These are phyloP conservation scores for Plemyria rubiginata DNA, from an alignment of 2,888 invertebrate species.

Conservation along the genomic window DNA sequence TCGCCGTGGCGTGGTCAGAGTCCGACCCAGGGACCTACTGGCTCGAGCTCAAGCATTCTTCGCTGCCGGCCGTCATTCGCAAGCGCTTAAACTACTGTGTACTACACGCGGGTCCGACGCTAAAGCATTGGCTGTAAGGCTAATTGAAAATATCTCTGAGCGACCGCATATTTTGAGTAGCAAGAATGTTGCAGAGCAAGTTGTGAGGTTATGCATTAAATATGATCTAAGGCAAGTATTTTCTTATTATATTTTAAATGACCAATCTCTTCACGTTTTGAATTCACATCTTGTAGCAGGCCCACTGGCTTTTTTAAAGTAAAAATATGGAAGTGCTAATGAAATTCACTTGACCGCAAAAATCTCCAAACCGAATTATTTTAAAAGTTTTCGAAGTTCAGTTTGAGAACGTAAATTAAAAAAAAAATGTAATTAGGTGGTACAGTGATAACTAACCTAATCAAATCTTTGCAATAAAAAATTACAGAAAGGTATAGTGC, in stretches of 20 bases:
- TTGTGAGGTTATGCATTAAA: conserved; percentile 70
- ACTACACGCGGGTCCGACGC: conserved; percentile 62
- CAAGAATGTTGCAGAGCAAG: conserved; percentile 68
- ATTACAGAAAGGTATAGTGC: too few relatives aligned
- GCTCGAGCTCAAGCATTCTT: conserved; percentile 83
- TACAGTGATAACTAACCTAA: too few relatives aligned
- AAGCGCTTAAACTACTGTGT: conserved; percentile 69
- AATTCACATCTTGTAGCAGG: too few relatives aligned
- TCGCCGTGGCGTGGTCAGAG: conserved; percentile 87
- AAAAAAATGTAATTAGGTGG: too few relatives aligned
- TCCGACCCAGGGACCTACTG: conserved; percentile 86
- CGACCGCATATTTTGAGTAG: conserved; percentile 65
- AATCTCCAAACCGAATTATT: too few relatives aligned
- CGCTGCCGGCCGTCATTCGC: conserved; percentile 83
- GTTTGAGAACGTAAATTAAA: too few relatives aligned
- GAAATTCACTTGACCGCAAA: too few relatives aligned
- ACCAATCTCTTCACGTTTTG: not conserved
- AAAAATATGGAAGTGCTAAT: too few relatives aligned
- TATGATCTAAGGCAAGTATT: conserved; percentile 66
- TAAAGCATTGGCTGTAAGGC: conserved; percentile 56
- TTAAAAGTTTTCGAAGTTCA: too few relatives aligned
- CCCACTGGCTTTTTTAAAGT: too few relatives aligned
- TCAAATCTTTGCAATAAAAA: too few relatives aligned
- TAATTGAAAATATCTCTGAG: conserved; percentile 62
- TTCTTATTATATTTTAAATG: too few relatives aligned